These are phyloP conservation scores for Phalanger gymnotis DNA, from an alignment of 2,797 vertebrate species.

Conservation along the genomic window DNA sequence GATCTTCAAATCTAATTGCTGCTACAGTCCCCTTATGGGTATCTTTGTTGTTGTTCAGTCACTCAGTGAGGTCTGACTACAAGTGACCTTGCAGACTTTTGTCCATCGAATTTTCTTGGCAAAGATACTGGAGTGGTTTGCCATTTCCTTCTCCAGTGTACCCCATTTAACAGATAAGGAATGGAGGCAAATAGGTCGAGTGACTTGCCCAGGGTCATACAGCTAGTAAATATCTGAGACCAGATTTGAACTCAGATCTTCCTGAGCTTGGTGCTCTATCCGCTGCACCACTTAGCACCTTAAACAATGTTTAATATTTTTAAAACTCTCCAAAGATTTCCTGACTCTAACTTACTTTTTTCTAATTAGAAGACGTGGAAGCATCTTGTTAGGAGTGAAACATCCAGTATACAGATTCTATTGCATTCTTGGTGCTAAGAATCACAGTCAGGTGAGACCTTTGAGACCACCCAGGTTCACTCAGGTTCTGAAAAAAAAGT, in stretches of 20 bases:
- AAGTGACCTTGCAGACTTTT: neutral
- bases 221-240: neutral
- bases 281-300: neutral
- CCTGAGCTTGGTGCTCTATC: neutral
- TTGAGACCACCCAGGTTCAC: neutral
- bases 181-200: neutral
- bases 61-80: neutral
- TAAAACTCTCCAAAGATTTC: constrained; percentile 16
- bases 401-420: neutral
- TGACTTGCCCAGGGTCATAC: neutral
- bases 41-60: neutral
- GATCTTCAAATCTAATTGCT: no score
- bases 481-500: neutral
- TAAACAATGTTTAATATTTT: constrained; percentile 31
- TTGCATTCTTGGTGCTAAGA: neutral
- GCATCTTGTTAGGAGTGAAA: neutral
- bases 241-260: neutral
- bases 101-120: neutral
- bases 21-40: neutral
- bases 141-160: neutral
- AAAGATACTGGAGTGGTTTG: neutral
- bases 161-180: neutral
- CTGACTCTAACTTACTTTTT: neutral
- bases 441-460: neutral
- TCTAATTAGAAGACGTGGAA: neutral